Evolutionary conservation across 1,140 invertebrate genomes (phyloP), one percentile per base, ranked within the genome.

Genomic region (Panagrolaimus sp.): DNA sequence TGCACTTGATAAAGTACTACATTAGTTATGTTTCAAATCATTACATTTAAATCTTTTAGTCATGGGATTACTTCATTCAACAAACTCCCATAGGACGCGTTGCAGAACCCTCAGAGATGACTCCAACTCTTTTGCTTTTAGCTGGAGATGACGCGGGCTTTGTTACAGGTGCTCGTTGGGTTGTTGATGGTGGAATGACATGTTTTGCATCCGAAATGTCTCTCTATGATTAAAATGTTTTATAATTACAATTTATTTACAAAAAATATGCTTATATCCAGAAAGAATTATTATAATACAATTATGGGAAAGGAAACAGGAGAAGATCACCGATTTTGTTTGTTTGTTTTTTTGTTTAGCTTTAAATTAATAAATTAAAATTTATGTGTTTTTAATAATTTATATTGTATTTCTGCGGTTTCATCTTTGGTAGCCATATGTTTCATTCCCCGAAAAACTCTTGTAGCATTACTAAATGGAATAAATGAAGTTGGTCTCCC

Each of bases 401-500:
- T 20, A 20, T 57, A 57, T 16, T 57, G 51, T 11, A 57, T 9
- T 11, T 57, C 51, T 11, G 27, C 13, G 27, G 51, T 57, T 20
- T 16, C 51, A 57, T 57, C 51, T 57, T 57, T 57, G 51, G 51
- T 57, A 8, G n/a, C 2, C 51, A 57, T 57, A 16, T 57, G 51
- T 11, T 57, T 16, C 20, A 57, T 27, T 20, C n/a, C 13, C 9
- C 51, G 51, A 2, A 57, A 27, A 20, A 57, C 51, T 57, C 27
- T 57, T 20, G 51, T 25, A 11, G 51, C 51, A 20, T 57, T 57
- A 27, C 51, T 57, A 16, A 57, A 57, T 13, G 51, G 51, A 27
- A 57, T 16, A 27, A 57, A 57, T 11, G 9, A 23, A 9, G 51
- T 57, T 11, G 51, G 51, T 11, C 51, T 14, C 1, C 51, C 51